Percentiles rank a stretch among this genome's conserved stretches.
phyloP scores from a whole-genome alignment of 2,797 vertebrate genomes.

The Melanotaenia nigrans region DNA sequence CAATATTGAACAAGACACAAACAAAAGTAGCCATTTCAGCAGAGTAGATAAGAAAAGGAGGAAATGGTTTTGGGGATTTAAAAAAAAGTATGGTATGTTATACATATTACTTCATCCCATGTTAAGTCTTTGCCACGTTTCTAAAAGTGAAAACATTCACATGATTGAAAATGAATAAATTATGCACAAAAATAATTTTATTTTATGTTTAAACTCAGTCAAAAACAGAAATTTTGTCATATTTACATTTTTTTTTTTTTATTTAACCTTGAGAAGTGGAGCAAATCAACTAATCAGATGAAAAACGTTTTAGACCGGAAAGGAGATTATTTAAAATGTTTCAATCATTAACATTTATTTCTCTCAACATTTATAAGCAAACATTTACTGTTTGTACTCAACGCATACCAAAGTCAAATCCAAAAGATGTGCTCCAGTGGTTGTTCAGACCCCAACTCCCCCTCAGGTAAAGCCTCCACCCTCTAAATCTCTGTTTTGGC shows the following conservation, averaged over 20 bases:
- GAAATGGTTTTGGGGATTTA: too few relatives aligned
- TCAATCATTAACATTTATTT: neutral
- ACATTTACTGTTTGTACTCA: neutral
- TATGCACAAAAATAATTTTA: neutral
- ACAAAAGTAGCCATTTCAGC: too few relatives aligned
- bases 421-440: conserved; percentile 5
- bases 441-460: conserved; percentile 5
- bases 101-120: neutral
- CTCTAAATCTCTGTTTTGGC: conserved; percentile 22
- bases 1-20: too few relatives aligned
- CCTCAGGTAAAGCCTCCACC: conserved; percentile 18
- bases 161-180: neutral
- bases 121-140: neutral
- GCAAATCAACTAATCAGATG: too few relatives aligned
- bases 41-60: too few relatives aligned
- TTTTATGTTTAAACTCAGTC: neutral
- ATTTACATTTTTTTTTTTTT: too few relatives aligned
- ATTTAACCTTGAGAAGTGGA: too few relatives aligned
- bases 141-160: neutral
- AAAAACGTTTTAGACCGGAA: too few relatives aligned
- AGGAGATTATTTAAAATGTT: neutral
- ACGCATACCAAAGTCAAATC: neutral
- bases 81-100: too few relatives aligned
- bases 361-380: neutral
- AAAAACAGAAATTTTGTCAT: too few relatives aligned